These are phyloP conservation scores for Campoletis sonorensis DNA, from an alignment of 1,140 invertebrate genomes.

Conservation along the genomic window DNA sequence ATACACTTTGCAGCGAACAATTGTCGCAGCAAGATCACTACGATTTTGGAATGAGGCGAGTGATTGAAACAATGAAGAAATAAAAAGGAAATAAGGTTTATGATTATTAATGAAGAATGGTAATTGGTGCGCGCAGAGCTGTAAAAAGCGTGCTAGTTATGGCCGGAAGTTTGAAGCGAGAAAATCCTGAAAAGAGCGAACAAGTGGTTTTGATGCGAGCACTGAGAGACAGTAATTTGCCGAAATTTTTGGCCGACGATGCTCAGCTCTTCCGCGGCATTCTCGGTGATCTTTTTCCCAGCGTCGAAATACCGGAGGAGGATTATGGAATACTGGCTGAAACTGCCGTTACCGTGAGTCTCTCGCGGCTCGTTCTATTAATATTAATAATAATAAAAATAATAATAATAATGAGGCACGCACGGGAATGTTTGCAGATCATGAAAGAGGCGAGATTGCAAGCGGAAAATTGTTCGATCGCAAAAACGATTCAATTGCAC, in stretches of 20 bases:
- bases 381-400: too few species aligned
- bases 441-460: constrained; percentile 79
- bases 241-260: constrained; percentile 93
- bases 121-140: constrained; percentile 65
- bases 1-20: constrained; percentile 94
- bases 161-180: constrained; percentile 91
- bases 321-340: constrained; percentile 86
- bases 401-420: too few species aligned
- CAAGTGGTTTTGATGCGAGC: constrained; percentile 89
- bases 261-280: constrained; percentile 90
- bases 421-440: constrained; percentile 57
- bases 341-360: constrained; percentile 74
- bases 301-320: constrained; percentile 85
- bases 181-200: constrained; percentile 88
- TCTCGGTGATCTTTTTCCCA: constrained; percentile 92
- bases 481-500: constrained; percentile 90
- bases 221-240: constrained; percentile 92
- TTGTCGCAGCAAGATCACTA: constrained; percentile 95
- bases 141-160: constrained; percentile 86
- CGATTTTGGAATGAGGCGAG: constrained; percentile 93
- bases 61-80: background rate
- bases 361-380: too few species aligned
- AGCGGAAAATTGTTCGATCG: constrained; percentile 80
- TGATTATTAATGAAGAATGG: too few species aligned
- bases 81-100: too few species aligned